A percentile compares a stretch with the other conserved stretches of the same genome.
Conservation (phyloP, 2,888 invertebrate species). For the Macaria liturata region DNA sequence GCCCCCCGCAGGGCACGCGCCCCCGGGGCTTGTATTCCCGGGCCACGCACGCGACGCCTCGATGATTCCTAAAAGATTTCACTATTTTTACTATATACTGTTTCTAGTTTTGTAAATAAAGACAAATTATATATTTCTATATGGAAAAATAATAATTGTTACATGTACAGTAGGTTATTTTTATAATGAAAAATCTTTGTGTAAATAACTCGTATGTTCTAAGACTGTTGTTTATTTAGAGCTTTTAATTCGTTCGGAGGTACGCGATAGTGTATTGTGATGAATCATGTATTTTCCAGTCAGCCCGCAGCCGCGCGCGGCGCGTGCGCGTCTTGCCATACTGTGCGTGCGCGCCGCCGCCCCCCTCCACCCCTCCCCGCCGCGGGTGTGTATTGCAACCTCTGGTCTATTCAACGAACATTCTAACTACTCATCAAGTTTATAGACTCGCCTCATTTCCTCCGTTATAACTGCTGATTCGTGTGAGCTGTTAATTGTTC, state of each 20-base stretch:
- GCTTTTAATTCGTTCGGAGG: constrained; percentile 78
- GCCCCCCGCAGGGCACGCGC: too few relatives aligned
- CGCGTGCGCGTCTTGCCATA: constrained; percentile 48
- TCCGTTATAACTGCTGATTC: too few relatives aligned
- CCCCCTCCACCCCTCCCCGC: too few relatives aligned
- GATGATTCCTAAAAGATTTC: constrained; percentile 72
- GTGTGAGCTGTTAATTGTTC: too few relatives aligned
- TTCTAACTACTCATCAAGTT: constrained; percentile 33
- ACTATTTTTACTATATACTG: constrained; percentile 76
- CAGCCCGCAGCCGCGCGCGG: constrained; percentile 51
- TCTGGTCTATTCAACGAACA: constrained; percentile 38
- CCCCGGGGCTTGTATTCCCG: constrained; percentile 47
- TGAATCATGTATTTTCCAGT: constrained; percentile 79
- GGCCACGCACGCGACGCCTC: constrained; percentile 43
- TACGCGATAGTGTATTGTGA: constrained; percentile 58
- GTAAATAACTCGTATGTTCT: constrained; percentile 80
- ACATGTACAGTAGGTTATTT: constrained; percentile 81
- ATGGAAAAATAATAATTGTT: constrained; percentile 67
- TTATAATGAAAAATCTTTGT: constrained; percentile 71
- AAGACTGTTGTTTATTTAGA: constrained; percentile 83
- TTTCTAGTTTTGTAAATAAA: constrained; percentile 77
- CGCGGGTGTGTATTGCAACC: constrained; percentile 3
- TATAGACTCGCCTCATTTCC: background rate
- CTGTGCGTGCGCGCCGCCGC: too few relatives aligned
- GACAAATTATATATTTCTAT: constrained; percentile 79